phyloP scores from a whole-genome alignment of 2,888 invertebrate genomes.

The Gandaritis pyraliata region DNA sequence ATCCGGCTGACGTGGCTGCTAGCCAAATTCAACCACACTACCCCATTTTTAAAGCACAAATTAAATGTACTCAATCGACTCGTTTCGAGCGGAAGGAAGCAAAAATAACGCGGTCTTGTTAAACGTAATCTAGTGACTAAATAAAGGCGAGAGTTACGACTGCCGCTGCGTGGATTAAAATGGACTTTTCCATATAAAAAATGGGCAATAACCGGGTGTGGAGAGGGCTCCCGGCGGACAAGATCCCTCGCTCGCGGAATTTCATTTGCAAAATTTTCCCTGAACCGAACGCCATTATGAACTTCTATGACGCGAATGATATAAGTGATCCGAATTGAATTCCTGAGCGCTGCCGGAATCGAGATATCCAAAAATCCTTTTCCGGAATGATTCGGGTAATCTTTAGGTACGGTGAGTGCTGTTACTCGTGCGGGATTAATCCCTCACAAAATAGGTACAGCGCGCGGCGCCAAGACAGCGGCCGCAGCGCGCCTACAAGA shows the following conservation, averaged over 20 bases:
- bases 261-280: conserved; percentile 70
- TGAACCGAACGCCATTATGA: conserved; percentile 61
- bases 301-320: conserved; percentile 51
- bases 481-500: conserved; percentile 57
- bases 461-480: conserved; percentile 47
- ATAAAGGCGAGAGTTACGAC: conserved; percentile 70
- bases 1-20: conserved; percentile 39
- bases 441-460: conserved; percentile 45
- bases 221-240: conserved; percentile 57
- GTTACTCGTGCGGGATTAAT: conserved; percentile 51
- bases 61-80: conserved; percentile 47
- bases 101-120: conserved; percentile 54
- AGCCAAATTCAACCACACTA: conserved; percentile 46
- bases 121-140: conserved; percentile 68
- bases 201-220: conserved; percentile 66
- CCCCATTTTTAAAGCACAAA: conserved; percentile 47
- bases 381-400: conserved; percentile 48
- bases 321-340: conserved; percentile 54
- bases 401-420: conserved; percentile 47
- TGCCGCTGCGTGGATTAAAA: conserved; percentile 66
- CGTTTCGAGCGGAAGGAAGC: conserved; percentile 49
- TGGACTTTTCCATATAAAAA: conserved; percentile 67
- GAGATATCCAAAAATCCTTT: conserved; percentile 41
- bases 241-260: conserved; percentile 63
- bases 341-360: conserved; percentile 45